Conservation (phyloP, 92 coral and sea anemone species). For the Zoanthus sansibaricus region DNA sequence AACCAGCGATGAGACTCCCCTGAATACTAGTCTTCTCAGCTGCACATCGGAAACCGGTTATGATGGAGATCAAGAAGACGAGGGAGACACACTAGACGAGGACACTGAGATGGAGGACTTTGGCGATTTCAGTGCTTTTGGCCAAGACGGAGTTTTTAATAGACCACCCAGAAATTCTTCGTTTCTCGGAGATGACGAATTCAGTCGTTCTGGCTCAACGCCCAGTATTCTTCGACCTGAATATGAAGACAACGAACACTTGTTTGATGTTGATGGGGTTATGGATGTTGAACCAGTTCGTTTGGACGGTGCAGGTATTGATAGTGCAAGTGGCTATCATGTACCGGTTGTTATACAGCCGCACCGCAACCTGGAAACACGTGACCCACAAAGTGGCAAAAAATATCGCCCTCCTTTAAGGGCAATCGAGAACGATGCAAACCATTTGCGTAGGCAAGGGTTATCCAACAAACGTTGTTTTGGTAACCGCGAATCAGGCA, state of each 20-base stretch:
- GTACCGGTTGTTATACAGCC: constrained; percentile 69
- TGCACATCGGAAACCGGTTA: constrained; percentile 91
- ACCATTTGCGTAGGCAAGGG: constrained; percentile 13
- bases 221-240: constrained; percentile 80
- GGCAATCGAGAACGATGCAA: constrained; percentile 25
- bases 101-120: constrained; percentile 69
- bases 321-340: constrained; percentile 67
- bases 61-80: constrained; percentile 97
- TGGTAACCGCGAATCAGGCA: constrained; percentile 1
- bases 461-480: constrained; percentile 27
- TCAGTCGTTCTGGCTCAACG: constrained; percentile 78
- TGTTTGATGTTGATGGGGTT: constrained; percentile 51
- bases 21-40: constrained; percentile 67
- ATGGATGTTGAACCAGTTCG: constrained; percentile 73
- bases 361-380: neutral
- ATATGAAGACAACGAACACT: constrained; percentile 54
- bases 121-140: constrained; percentile 55
- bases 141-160: constrained; percentile 70
- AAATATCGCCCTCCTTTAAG: constrained; percentile 25
- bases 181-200: constrained; percentile 73
- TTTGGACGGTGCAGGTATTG: constrained; percentile 68
- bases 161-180: constrained; percentile 80
- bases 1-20: constrained; percentile 41
- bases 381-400: neutral
- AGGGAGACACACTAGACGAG: constrained; percentile 75